phyloP scores from a whole-genome alignment of 1,140 invertebrate species.

The Magallana angulata region DNA sequence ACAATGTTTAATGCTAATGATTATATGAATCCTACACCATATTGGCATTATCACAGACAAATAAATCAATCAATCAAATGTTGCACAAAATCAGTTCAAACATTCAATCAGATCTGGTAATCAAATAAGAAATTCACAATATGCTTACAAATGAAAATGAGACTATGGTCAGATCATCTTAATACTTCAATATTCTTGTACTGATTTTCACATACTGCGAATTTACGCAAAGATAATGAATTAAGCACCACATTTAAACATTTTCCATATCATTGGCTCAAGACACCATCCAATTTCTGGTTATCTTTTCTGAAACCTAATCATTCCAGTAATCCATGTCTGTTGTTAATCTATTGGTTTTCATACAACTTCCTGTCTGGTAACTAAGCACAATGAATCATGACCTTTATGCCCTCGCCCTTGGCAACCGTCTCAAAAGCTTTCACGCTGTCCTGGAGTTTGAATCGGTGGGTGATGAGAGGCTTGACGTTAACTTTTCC shows the following conservation, averaged over 20 bases:
- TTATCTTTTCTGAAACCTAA: not conserved
- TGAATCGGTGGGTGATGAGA: slow-evolving; percentile 94
- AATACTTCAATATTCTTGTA: not conserved
- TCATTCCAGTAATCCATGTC: slow-evolving; percentile 19
- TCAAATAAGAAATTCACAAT: not conserved
- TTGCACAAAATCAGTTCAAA: not conserved
- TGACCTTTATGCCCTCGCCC: slow-evolving; percentile 91
- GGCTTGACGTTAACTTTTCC: slow-evolving; percentile 92
- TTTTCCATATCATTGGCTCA: too few relatives aligned
- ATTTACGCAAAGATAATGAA: too few relatives aligned
- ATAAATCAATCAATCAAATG: not conserved
- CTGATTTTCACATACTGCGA: too few relatives aligned
- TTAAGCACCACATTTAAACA: too few relatives aligned
- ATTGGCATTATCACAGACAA: slow-evolving; percentile 23
- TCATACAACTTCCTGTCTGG: not conserved
- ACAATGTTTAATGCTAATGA: too few relatives aligned
- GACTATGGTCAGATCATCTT: not conserved
- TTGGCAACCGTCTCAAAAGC: slow-evolving; percentile 87
- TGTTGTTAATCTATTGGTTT: not conserved
- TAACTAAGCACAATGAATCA: slow-evolving; percentile 87
- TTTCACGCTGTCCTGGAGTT: slow-evolving; percentile 89
- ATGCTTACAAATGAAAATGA: not conserved
- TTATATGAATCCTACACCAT: too few relatives aligned
- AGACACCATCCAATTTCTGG: too few relatives aligned
- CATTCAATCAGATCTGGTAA: not conserved